These are phyloP conservation scores for Remorina albescens DNA, from an alignment of 2,797 vertebrate species.

Conservation along the genomic window DNA sequence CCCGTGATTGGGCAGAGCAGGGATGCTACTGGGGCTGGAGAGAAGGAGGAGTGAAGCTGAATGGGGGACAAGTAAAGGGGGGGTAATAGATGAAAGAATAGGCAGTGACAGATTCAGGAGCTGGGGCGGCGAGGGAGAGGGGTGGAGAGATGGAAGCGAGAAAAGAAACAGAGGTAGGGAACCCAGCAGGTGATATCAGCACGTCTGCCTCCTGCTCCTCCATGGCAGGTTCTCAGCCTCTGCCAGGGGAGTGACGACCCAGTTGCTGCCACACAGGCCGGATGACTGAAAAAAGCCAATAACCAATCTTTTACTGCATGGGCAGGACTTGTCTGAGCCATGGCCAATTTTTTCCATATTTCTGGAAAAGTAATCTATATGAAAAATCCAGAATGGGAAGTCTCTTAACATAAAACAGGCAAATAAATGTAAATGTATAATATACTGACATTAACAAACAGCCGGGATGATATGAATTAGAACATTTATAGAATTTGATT, in stretches of 20 bases:
- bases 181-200: conserved; percentile 76
- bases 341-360: conserved; percentile 7
- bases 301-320: conserved; percentile 36
- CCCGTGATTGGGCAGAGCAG: conserved; percentile 50
- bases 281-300: conserved; percentile 31
- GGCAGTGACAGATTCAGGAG: conserved; percentile 71
- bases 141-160: conserved; percentile 60
- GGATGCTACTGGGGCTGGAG: conserved; percentile 45
- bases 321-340: conserved; percentile 17
- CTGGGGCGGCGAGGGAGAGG: conserved; percentile 52
- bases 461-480: conserved; percentile 35
- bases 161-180: conserved; percentile 65
- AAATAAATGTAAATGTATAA: neutral
- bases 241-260: conserved; percentile 55
- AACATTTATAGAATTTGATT: conserved; percentile 64
- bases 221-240: conserved; percentile 58
- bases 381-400: neutral
- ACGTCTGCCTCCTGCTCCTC: conserved; percentile 59
- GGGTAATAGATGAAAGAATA: conserved; percentile 70
- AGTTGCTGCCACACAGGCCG: conserved; percentile 51
- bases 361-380: too few relatives aligned
- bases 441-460: conserved; percentile 3
- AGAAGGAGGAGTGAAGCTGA: conserved; percentile 43
- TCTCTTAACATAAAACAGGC: too few relatives aligned
- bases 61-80: conserved; percentile 36